Evolutionary conservation across 2,113 vertebrate genomes (phyloP).

Genomic region (Anhinga rufa): DNA sequence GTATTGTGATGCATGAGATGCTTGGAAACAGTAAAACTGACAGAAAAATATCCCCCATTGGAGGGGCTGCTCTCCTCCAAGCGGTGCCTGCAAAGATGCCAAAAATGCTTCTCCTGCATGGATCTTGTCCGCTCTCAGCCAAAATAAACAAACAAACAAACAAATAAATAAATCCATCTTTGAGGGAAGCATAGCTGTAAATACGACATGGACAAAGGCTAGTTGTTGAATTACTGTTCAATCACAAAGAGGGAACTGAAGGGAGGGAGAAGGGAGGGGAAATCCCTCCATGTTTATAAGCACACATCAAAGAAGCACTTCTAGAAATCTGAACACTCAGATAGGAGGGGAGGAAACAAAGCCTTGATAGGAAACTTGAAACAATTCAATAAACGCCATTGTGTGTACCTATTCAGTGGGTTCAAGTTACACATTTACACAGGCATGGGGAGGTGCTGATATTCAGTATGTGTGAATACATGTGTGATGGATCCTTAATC

Average conservation of each 20-base stretch:
- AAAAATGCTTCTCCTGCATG: not conserved
- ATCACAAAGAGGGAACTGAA: slow-evolving; percentile 26
- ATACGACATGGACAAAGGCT: not conserved
- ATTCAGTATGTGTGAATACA: accelerated
- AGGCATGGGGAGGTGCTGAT: not conserved
- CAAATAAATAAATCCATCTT: not conserved
- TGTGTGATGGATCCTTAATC: not conserved
- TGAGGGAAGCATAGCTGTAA: not conserved
- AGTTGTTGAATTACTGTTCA: slow-evolving; percentile 27
- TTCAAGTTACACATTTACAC: not conserved
- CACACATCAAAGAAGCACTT: slow-evolving; percentile 43
- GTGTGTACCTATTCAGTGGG: not conserved
- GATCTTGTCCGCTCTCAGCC: not conserved
- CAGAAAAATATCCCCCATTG: not conserved
- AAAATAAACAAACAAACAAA: not conserved
- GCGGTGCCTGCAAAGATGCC: not conserved
- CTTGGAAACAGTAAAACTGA: not conserved
- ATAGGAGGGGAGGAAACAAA: slow-evolving; percentile 6
- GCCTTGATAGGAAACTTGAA: slow-evolving; percentile 33
- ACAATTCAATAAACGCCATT: slow-evolving; percentile 15
- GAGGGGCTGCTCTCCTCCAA: not conserved
- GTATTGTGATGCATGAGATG: not conserved
- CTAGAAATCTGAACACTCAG: slow-evolving; percentile 34
- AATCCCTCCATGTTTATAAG: slow-evolving; percentile 19
- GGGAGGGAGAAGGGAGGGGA: slow-evolving; percentile 1